phyloP scores from a whole-genome alignment of 2,888 invertebrate genomes.

The Agrypnus murinus region DNA sequence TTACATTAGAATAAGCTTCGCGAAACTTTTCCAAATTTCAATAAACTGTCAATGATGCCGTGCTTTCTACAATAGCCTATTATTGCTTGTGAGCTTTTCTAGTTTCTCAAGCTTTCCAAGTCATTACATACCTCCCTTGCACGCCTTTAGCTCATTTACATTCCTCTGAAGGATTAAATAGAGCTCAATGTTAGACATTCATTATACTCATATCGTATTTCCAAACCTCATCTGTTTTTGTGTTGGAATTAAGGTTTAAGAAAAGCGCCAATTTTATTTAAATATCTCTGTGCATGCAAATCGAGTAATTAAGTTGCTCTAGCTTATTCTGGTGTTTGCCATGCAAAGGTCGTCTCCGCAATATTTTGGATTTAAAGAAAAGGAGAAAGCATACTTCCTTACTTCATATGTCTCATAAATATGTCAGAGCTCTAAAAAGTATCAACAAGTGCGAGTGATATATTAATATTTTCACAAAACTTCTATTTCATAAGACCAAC shows the following conservation, averaged over 20 bases:
- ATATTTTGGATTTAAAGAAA: no score
- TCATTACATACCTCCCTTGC: slow-evolving; percentile 10
- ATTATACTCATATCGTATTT: slow-evolving; percentile 1
- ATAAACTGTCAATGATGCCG: no score
- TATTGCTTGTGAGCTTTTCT: neutral
- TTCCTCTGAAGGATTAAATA: slow-evolving; percentile 2
- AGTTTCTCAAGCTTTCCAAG: neutral
- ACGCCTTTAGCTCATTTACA: slow-evolving; percentile 11
- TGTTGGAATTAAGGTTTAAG: neutral
- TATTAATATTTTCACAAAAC: neutral
- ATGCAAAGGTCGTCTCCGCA: no score
- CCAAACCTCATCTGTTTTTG: neutral
- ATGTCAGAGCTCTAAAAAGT: slow-evolving; percentile 1
- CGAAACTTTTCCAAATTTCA: no score
- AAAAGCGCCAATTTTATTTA: neutral
- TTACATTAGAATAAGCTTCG: no score
- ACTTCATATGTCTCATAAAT: neutral
- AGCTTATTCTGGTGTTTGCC: no score
- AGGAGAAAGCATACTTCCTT: neutral
- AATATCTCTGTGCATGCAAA: neutral
- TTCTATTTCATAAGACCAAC: neutral
- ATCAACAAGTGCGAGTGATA: slow-evolving; percentile 15
- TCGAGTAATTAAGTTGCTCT: neutral
- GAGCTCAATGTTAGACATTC: neutral
- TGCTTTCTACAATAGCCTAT: no score